phyloP scores from a whole-genome alignment of 2,888 invertebrate species.

The Polydrusus pterygomalis region DNA sequence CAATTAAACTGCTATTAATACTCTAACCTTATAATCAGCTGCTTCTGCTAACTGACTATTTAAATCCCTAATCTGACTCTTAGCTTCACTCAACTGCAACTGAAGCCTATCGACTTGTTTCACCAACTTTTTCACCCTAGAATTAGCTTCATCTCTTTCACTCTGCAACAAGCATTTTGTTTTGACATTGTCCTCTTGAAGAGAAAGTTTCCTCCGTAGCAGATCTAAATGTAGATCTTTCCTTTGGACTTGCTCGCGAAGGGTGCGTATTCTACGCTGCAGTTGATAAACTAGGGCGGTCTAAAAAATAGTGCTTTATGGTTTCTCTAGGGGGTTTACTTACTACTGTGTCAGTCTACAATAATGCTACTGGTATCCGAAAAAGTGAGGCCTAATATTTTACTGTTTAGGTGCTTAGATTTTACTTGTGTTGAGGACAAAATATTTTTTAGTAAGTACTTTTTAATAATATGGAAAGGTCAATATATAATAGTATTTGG shows the following conservation, averaged over 20 bases:
- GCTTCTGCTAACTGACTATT: conserved; percentile 90
- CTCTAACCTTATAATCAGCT: conserved; percentile 86
- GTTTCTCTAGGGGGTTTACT: background rate
- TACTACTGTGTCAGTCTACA: conserved; percentile 11
- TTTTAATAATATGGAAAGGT: too few relatives aligned
- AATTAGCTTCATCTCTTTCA: conserved; percentile 81
- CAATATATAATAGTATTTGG: too few relatives aligned
- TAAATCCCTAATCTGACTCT: conserved; percentile 86
- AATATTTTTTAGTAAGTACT: too few relatives aligned
- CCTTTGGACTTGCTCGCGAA: conserved; percentile 92
- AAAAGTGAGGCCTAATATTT: background rate
- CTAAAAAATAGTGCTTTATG: conserved; percentile 69
- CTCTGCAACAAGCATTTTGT: conserved; percentile 78
- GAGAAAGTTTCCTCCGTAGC: conserved; percentile 87
- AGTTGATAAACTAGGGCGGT: conserved; percentile 92
- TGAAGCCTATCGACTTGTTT: conserved; percentile 90
- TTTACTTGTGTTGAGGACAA: too few relatives aligned
- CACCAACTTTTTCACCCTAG: conserved; percentile 84
- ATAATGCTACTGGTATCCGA: background rate
- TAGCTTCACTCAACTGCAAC: conserved; percentile 87
- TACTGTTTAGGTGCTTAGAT: background rate
- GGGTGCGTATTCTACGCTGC: conserved; percentile 88
- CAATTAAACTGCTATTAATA: background rate
- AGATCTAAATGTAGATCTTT: conserved; percentile 94
- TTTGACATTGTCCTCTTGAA: conserved; percentile 85